A percentile compares a stretch with the other conserved stretches of the same genome.
These are phyloP conservation scores for Rhinoderma darwinii DNA, from an alignment of 2,113 vertebrate species.

Conservation along the genomic window DNA sequence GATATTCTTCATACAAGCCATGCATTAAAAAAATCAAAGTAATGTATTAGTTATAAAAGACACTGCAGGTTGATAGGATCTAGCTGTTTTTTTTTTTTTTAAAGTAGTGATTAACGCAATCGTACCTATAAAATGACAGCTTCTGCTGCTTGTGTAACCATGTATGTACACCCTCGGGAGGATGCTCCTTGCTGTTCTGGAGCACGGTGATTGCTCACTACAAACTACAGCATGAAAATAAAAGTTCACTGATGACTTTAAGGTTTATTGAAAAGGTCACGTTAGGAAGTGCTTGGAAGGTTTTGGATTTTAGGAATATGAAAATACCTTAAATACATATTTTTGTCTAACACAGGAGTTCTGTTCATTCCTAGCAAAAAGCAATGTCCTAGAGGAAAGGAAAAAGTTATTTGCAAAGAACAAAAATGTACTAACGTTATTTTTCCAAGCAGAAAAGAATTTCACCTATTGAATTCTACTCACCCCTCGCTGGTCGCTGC, in stretches of 20 bases:
- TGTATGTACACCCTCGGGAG: slow-evolving; percentile 1
- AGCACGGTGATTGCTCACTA: slow-evolving; percentile 4
- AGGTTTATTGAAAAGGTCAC: slow-evolving; percentile 29
- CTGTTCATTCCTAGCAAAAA: neutral
- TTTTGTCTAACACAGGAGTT: neutral
- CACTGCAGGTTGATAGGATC: neutral
- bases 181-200: slow-evolving; percentile 43
- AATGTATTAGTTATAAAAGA: neutral
- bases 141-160: neutral
- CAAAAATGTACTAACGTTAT: neutral
- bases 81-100: neutral
- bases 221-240: neutral
- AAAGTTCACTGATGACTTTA: slow-evolving; percentile 31
- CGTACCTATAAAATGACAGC: neutral
- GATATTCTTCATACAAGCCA: neutral
- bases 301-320: neutral
- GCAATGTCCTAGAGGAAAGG: neutral
- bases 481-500: no score
- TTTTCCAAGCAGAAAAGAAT: neutral
- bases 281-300: neutral
- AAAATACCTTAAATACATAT: neutral
- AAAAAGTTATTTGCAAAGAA: neutral
- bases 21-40: neutral
- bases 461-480: no score
- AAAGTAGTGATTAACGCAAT: slow-evolving; percentile 4